Evolutionary conservation across 2,888 invertebrate genomes (phyloP).

Genomic region (Tridacna crocea): DNA sequence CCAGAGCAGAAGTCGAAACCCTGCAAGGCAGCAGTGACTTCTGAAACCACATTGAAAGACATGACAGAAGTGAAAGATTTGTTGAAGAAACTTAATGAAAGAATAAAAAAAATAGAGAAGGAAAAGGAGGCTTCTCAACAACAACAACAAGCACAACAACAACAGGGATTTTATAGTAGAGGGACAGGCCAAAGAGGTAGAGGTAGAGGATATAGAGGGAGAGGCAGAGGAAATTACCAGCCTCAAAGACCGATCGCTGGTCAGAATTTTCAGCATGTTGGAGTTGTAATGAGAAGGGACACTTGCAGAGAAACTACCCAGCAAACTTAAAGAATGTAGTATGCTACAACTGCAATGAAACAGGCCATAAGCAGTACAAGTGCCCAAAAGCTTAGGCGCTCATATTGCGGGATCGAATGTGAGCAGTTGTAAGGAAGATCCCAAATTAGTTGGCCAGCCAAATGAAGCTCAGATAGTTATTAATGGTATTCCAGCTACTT

Average conservation of each 20-base stretch:
- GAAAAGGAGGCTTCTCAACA: too few relatives aligned
- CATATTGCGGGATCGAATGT: slow-evolving; percentile 10
- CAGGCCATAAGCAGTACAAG: slow-evolving; percentile 16
- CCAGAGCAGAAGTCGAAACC: too few relatives aligned
- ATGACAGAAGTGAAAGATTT: too few relatives aligned
- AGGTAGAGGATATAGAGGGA: background rate
- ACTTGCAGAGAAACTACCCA: background rate
- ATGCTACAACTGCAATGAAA: slow-evolving; percentile 11
- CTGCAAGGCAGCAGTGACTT: too few relatives aligned
- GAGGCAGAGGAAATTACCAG: background rate
- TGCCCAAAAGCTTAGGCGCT: too few relatives aligned
- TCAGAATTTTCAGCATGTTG: too few relatives aligned
- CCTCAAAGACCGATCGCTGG: background rate
- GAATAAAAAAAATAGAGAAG: too few relatives aligned
- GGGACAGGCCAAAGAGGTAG: background rate
- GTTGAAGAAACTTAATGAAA: too few relatives aligned
- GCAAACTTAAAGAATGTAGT: background rate
- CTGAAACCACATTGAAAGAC: too few relatives aligned
- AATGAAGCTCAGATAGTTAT: slow-evolving; percentile 25
- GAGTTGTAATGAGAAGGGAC: background rate
- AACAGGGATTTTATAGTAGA: background rate
- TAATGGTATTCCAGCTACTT: background rate
- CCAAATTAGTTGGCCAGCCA: slow-evolving; percentile 1
- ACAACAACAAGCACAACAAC: too few relatives aligned
- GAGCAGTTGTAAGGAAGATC: slow-evolving; percentile 9